These are phyloP conservation scores for Siphlonurus alternatus DNA, from an alignment of 2,888 invertebrate genomes.

Conservation along the genomic window DNA sequence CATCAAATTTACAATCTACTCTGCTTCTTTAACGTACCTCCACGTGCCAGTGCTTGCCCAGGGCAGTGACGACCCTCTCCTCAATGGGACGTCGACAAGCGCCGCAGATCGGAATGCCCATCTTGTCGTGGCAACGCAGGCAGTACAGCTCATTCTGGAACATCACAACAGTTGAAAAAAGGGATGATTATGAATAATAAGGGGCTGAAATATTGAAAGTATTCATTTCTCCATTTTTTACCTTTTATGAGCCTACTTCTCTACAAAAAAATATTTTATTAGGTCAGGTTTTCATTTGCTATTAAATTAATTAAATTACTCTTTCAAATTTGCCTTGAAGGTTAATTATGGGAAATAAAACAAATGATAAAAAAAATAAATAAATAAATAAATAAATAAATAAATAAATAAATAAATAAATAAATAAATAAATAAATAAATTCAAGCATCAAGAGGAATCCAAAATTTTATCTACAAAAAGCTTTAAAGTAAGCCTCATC, in stretches of 20 bases:
- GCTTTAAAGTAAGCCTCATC: no score
- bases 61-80: conserved; percentile 93
- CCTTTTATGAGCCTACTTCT: neutral
- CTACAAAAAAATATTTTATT: neutral
- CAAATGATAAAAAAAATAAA: no score
- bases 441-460: no score
- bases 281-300: neutral
- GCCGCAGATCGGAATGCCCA: conserved; percentile 99
- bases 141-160: conserved; percentile 87
- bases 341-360: no score
- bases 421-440: no score
- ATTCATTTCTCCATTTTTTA: neutral
- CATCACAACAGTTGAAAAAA: conserved; percentile 9
- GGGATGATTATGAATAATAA: neutral
- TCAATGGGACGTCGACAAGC: conserved; percentile 98
- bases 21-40: no score
- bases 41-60: conserved; percentile 98
- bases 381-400: no score
- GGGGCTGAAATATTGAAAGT: neutral
- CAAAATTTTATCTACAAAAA: no score
- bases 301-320: no score
- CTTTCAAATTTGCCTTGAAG: no score
- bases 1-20: no score
- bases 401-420: no score
- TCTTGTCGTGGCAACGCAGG: conserved; percentile 95